These are phyloP conservation scores for Pitangus sulphuratus DNA, from an alignment of 2,797 vertebrate species.

Conservation along the genomic window DNA sequence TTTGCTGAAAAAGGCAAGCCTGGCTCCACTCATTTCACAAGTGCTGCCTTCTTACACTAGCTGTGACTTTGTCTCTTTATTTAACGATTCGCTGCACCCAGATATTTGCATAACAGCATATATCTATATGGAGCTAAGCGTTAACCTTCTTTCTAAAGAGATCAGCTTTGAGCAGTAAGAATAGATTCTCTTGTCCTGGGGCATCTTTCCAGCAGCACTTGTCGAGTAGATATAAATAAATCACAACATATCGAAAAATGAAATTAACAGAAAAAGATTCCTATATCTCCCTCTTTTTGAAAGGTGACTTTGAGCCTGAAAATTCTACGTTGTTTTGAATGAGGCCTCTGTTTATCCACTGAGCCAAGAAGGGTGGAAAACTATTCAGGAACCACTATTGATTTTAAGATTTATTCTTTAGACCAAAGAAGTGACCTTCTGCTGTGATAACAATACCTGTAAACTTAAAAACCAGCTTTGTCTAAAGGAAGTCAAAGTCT, in stretches of 20 bases:
- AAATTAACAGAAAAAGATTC: slow-evolving; percentile 33
- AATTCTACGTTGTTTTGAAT: slow-evolving; percentile 54
- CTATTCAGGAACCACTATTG: slow-evolving; percentile 72
- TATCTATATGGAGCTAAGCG: background rate
- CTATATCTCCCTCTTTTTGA: background rate
- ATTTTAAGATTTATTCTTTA: slow-evolving; percentile 74
- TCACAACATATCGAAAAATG: slow-evolving; percentile 4
- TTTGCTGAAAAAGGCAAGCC: slow-evolving; percentile 41
- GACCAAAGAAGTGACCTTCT: slow-evolving; percentile 74
- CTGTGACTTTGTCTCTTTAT: slow-evolving; percentile 39
- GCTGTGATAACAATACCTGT: slow-evolving; percentile 75
- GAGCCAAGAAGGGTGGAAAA: slow-evolving; percentile 59
- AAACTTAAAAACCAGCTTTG: slow-evolving; percentile 65
- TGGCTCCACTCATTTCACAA: slow-evolving; percentile 14
- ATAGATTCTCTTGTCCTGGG: background rate
- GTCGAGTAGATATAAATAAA: background rate
- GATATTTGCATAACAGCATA: slow-evolving; percentile 14
- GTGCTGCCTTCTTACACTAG: background rate
- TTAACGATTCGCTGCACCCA: slow-evolving; percentile 5
- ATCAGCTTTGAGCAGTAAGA: background rate
- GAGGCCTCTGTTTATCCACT: slow-evolving; percentile 42
- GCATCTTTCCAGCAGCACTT: background rate
- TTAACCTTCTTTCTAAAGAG: background rate
- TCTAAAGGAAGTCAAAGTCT: slow-evolving; percentile 44
- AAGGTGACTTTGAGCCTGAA: slow-evolving; percentile 76